Base-by-base conservation (phyloP, 2,113 vertebrate species). In the Balaeniceps rex region DNA sequence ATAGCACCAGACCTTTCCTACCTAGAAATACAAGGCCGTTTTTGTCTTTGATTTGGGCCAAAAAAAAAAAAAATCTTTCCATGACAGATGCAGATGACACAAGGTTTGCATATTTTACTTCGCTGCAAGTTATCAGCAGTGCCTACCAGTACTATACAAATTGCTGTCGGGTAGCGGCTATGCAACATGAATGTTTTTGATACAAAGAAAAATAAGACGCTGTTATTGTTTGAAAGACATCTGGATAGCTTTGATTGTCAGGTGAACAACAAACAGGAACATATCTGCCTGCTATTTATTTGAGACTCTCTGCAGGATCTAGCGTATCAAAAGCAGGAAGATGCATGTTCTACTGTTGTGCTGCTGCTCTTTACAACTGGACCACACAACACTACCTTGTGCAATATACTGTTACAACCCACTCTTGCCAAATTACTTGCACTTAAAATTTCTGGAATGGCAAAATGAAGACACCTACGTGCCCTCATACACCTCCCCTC, bases 331-430 rank as follows among this genome's bases (percentile, higher is more conserved):
- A 55, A 38, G 74, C 19, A 46, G 18, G 38, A 81, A 19, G 42
- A 36, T 2, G 29, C 28, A 61, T 2, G 2, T 51, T 38, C 33
- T 38, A 8, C 58, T 3, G 1, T 51, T 26, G 22, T 6, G 11
- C 31, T 46, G 11, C 31, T 33, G 4, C 33, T 33, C 1, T 21
- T 36, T 52, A 44, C 61, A 68, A 8, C 44, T 24, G 21, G 58
- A 68, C 11, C 51, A 46, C 34, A 44, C 2, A 3, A 23, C 46
- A 12, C 33, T 33, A 19, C 46, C 31, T 11, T 26, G 34, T 8
- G 18, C 66, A 57, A 15, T 3, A 6, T 2, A 31, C n/a, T 33
- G 18, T 34, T 55, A 40, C 31, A 54, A 24, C 36, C 25, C 22
- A 19, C 22, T 44, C 54, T 14, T 31, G 44, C 9, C 57, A 40